A percentile compares a stretch with the other conserved stretches of the same genome.
Conservation (phyloP, 2,113 vertebrate species). For the Ascaphus truei region DNA sequence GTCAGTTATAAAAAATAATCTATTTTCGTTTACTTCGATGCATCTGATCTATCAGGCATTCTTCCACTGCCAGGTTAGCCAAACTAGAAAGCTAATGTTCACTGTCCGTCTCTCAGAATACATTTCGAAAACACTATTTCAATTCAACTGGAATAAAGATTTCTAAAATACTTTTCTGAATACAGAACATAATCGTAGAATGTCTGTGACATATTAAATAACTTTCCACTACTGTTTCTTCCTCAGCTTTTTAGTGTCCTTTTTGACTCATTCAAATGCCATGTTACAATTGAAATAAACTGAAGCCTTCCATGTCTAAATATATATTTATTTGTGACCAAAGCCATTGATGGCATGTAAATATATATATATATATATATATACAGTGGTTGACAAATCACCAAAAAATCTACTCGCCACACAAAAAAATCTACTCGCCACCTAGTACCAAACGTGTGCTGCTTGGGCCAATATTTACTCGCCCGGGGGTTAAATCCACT, state of each 20-base stretch:
- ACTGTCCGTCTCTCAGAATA: not conserved
- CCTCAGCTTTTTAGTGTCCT: not conserved
- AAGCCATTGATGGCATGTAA: too few species aligned
- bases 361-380: too few species aligned
- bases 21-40: conserved; percentile 18
- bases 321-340: too few species aligned
- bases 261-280: too few species aligned
- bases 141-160: not conserved
- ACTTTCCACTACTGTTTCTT: not conserved
- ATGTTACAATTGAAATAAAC: too few species aligned
- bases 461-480: too few species aligned
- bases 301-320: too few species aligned
- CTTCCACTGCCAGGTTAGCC: not conserved
- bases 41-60: not conserved
- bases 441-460: too few species aligned
- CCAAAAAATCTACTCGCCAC: too few species aligned
- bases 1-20: conserved; percentile 23
- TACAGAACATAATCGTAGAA: not conserved
- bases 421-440: too few species aligned
- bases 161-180: not conserved
- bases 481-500: too few species aligned
- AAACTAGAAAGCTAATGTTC: not conserved
- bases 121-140: not conserved
- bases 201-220: not conserved
- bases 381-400: too few species aligned